Evolutionary conservation across 2,113 vertebrate species (phyloP), one percentile per base, ranked within the genome.

Genomic region (Tiliqua scincoides): DNA sequence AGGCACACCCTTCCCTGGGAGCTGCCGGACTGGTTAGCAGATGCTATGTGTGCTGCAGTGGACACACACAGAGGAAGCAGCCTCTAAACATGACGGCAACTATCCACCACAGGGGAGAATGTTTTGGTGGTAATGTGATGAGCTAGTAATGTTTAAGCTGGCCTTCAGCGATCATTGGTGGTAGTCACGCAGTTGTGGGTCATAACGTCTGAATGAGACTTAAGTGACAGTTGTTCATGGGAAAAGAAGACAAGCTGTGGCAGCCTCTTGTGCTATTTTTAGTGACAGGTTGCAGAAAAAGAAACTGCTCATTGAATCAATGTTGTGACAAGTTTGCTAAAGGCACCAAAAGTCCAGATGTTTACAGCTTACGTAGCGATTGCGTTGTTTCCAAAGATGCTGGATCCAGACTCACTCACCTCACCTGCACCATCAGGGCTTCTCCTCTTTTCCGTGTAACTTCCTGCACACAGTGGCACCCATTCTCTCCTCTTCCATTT

Each of bases 401-500:
- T 0, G 12, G n/a, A 74, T 40, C 48, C 14, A 0, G 52, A 30
- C 30, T 48, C 82, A 70, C 40, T 75, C 40, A 78, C 35, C 72
- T 84, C 63, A 90, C 84, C 63, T 54, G 82, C 87, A 54, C 32
- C 61, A 57, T 25, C 43, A 54, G 18, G 57, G 48, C 25, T 88
- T 85, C 70, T 43, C 65, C 89, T 71, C 57, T 84, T 80, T 85
- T 89, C 83, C 3, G 84, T 68, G 25, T 83, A 84, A 85, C 91
- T 93, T 89, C 59, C 91, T 89, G 89, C 89, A 91, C 92, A 89
- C 90, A 90, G 92, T 91, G 90, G 90, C 93, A 95, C 90, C 84
- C 88, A 88, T 87, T 93, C 91, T 90, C 91, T 85, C 89, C 81
- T 91, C 77, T 90, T 82, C 90, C 18, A 76, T 77, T 65, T 85